Evolutionary conservation across 2,113 vertebrate genomes (phyloP), one percentile per base, ranked within the genome.

Genomic region (Nycticryphes semicollaris): DNA sequence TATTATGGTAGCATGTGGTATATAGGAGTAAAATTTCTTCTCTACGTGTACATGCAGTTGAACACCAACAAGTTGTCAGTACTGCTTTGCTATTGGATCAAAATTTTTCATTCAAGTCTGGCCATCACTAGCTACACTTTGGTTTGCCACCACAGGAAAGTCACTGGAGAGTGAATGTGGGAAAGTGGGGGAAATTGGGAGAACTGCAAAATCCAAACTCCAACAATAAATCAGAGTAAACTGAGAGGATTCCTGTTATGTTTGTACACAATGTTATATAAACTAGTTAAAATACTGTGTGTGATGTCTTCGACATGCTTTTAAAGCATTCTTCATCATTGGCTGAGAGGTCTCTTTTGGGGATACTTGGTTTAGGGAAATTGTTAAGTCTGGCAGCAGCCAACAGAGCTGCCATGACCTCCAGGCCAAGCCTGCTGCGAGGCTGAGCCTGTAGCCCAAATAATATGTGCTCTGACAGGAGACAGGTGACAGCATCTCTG

Each of bases 401-500:
- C 56, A 78, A 24, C 5, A n/a, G n/a, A n/a, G n/a, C n/a, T n/a
- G n/a, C n/a, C n/a, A n/a, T n/a, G n/a, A n/a, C n/a, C n/a, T n/a
- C n/a, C 35, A 66, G 19, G 35, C 51, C 23, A 47, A 73, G 22
- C 28, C 15, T 19, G 12, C 0, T 3, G 47, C 28, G 37, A 69
- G 16, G 31, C 28, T 62, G 39, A 51, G 28, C 25, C 24, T 74
- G 22, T 60, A 66, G 9, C 12, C 69, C 28, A 77, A 82, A 21
- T 14, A 66, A 41, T 23, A 41, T 16, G 35, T 74, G 10, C 9
- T 50, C 24, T 60, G 69, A 2, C 22, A 66, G 28, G 4, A 8
- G 22, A 8, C 6, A 59, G n/a, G 23, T 1, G 5, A 37, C 62
- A 85, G 0, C 21, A 12, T 30, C 10, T 54, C 62, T 2, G 2